Conservation (phyloP, 2,113 vertebrate genomes). For the Grus americana region DNA sequence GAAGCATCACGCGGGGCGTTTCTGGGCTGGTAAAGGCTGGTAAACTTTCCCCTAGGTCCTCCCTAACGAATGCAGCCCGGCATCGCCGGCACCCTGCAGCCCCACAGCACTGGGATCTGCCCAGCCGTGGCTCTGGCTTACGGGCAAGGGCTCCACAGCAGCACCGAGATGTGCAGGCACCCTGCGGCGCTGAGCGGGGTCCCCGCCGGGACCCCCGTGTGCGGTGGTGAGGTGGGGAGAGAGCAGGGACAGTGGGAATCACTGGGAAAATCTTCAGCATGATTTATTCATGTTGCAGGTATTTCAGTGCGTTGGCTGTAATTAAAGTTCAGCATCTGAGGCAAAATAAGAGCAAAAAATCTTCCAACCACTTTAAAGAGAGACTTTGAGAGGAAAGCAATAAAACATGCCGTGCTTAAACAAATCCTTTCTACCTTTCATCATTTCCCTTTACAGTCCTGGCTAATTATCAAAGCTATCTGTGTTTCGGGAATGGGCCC, state of each 20-base stretch:
- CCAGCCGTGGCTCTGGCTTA: not conserved
- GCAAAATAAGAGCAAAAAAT: conserved; percentile 50
- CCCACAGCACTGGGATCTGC: not conserved
- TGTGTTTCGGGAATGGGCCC: not conserved
- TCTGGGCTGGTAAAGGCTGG: not conserved
- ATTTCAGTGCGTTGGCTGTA: conserved; percentile 22
- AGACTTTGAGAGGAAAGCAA: conserved; percentile 39
- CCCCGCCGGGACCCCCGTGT: rapidly evolving
- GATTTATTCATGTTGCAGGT: conserved; percentile 33
- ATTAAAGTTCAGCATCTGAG: conserved; percentile 64
- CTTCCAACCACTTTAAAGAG: conserved; percentile 67
- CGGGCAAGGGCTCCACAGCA: not conserved
- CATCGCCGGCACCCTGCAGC: not conserved
- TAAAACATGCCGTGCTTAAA: conserved; percentile 56
- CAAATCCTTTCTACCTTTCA: conserved; percentile 68
- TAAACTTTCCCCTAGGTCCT: not conserved
- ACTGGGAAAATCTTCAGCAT: conserved; percentile 1
- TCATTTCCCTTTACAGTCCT: conserved; percentile 55
- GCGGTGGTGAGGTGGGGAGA: not conserved
- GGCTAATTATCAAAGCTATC: conserved; percentile 69
- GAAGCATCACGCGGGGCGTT: not conserved
- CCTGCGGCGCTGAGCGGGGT: not conserved
- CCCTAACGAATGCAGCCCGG: not conserved
- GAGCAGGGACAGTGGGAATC: not conserved
- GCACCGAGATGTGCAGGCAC: not conserved